A percentile compares a stretch with the other conserved stretches of the same genome.
Conservation (phyloP, 92 coral and sea anemone species). For the Ricordea florida region DNA sequence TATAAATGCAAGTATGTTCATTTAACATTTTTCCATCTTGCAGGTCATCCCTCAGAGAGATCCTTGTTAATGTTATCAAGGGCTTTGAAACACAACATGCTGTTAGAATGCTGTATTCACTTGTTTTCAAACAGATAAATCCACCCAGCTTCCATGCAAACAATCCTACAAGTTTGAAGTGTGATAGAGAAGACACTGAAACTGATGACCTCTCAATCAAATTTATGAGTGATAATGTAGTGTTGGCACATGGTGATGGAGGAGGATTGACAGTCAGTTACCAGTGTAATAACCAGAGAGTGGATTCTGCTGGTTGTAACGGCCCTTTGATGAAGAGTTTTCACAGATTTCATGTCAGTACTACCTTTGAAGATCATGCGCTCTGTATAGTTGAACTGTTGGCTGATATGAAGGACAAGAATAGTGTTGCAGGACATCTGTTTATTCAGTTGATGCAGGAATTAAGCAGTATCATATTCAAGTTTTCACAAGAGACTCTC, state of each 20-base stretch:
- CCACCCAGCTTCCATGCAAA: constrained; percentile 1
- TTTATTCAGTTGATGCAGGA: constrained; percentile 81
- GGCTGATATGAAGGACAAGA: constrained; percentile 61
- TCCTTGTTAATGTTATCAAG: constrained; percentile 75
- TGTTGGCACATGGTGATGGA: constrained; percentile 78
- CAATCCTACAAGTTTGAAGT: neutral
- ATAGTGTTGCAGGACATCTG: constrained; percentile 76
- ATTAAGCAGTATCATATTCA: constrained; percentile 65
- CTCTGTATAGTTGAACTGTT: constrained; percentile 81
- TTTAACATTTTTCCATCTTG: neutral
- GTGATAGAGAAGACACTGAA: neutral
- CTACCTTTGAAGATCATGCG: constrained; percentile 67
- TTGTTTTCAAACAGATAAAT: constrained; percentile 63
- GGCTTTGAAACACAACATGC: constrained; percentile 51
- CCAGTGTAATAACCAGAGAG: neutral
- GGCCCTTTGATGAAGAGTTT: too few species aligned
- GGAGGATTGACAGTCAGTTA: constrained; percentile 74
- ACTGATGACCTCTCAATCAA: constrained; percentile 1
- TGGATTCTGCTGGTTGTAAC: too few species aligned
- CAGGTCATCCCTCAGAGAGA: constrained; percentile 82
- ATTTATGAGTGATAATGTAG: constrained; percentile 54
- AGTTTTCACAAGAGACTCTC: neutral
- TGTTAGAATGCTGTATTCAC: constrained; percentile 57
- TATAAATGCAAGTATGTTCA: neutral
- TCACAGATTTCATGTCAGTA: too few species aligned